Evolutionary conservation across 2,113 vertebrate species (phyloP).

Genomic region (Notothenia coriiceps): DNA sequence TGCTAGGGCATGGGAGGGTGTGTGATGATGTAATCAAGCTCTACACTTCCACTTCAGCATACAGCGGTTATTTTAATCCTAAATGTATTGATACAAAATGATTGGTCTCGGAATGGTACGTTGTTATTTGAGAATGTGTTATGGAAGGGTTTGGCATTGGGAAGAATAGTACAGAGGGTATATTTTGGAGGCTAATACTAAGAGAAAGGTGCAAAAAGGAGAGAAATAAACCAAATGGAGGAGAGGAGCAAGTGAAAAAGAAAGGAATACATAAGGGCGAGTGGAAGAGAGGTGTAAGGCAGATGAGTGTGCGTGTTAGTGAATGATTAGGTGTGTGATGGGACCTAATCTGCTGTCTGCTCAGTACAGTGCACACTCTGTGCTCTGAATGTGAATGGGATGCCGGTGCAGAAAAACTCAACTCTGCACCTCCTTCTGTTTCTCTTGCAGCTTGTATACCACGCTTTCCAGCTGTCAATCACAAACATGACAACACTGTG

Average conservation of each 20-base stretch:
- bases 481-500: not conserved
- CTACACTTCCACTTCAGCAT: not conserved
- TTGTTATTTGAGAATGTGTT: too few relatives aligned
- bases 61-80: not conserved
- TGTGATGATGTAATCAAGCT: not conserved
- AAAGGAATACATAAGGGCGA: not conserved
- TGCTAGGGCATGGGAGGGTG: conserved; percentile 24
- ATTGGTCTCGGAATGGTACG: too few relatives aligned
- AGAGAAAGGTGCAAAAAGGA: not conserved
- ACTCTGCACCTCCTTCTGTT: conserved; percentile 35
- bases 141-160: not conserved
- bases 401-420: conserved; percentile 54
- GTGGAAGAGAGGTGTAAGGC: conserved; percentile 27
- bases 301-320: conserved; percentile 57
- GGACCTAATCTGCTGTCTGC: conserved; percentile 77
- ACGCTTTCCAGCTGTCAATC: conserved; percentile 12
- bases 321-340: conserved; percentile 76
- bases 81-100: too few relatives aligned
- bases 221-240: conserved; percentile 5
- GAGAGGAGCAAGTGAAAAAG: conserved; percentile 20
- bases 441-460: conserved; percentile 11
- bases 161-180: not conserved
- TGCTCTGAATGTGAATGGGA: conserved; percentile 73
- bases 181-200: not conserved
- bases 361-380: conserved; percentile 67